Conservation (phyloP, 2,797 vertebrate species). For the Coilia nasus region DNA sequence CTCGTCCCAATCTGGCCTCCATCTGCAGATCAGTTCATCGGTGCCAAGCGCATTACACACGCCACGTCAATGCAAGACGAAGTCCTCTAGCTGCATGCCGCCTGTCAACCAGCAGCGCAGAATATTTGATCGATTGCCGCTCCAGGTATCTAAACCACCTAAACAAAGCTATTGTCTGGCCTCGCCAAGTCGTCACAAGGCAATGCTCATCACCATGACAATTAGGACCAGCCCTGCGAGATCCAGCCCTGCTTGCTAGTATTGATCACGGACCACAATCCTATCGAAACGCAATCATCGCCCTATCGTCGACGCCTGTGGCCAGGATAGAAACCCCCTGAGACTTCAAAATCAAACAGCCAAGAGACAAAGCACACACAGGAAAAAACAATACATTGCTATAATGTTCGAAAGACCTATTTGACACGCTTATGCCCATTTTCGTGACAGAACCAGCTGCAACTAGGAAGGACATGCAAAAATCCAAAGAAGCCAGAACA, state of each 20-base stretch:
- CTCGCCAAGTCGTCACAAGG: neutral
- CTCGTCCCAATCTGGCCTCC: slow-evolving; percentile 18
- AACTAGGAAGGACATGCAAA: neutral
- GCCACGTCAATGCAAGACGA: slow-evolving; percentile 17
- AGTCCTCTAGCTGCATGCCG: neutral
- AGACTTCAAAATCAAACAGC: neutral
- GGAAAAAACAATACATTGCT: neutral
- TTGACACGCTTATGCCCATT: neutral
- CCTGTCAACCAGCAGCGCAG: slow-evolving; percentile 16
- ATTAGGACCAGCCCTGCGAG: neutral
- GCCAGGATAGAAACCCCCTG: neutral
- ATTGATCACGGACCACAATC: slow-evolving; percentile 23
- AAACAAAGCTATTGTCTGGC: neutral
- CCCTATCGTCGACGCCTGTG: slow-evolving; percentile 1
- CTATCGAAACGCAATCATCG: slow-evolving; percentile 12
- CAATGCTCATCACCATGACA: slow-evolving; percentile 22
- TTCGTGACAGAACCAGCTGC: neutral
- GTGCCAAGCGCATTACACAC: slow-evolving; percentile 22
- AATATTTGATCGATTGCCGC: slow-evolving; percentile 3
- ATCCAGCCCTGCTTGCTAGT: neutral
- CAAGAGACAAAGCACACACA: neutral
- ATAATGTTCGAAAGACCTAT: neutral
- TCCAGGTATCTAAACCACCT: neutral
- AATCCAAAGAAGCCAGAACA: neutral
- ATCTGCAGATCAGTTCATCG: slow-evolving; percentile 7